phyloP scores from a whole-genome alignment of 2,797 vertebrate genomes.

The Staurois parvus region DNA sequence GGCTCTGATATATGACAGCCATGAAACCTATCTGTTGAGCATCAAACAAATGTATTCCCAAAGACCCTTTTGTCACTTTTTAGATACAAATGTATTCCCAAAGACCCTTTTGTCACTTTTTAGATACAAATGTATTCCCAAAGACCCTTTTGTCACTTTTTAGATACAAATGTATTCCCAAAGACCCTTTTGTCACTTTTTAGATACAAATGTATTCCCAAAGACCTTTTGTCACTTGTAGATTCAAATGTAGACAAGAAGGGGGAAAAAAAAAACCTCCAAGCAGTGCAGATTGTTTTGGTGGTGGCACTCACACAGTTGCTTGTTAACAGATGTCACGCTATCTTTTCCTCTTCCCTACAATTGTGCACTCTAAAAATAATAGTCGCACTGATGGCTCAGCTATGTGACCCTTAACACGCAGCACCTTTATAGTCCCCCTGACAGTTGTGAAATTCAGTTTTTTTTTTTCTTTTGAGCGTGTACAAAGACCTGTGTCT shows the following conservation, averaged over 20 bases:
- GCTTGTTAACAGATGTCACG: constrained; percentile 22
- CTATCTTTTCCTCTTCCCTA: neutral
- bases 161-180: neutral
- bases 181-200: neutral
- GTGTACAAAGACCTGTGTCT: constrained; percentile 27
- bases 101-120: neutral
- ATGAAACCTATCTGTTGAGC: constrained; percentile 12
- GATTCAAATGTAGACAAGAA: no score
- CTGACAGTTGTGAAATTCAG: constrained; percentile 64
- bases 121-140: no score
- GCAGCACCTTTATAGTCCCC: constrained; percentile 58
- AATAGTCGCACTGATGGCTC: constrained; percentile 66
- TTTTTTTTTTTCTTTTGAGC: constrained; percentile 62
- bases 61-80: neutral
- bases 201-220: no score
- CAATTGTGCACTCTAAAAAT: constrained; percentile 69
- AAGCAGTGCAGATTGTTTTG: neutral
- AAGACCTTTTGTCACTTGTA: no score
- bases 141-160: neutral
- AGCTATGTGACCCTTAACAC: constrained; percentile 67
- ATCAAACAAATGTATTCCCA: constrained; percentile 4
- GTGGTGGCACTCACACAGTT: neutral
- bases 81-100: no score
- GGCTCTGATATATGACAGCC: constrained; percentile 6
- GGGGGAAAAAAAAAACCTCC: neutral